Base-by-base conservation (phyloP, 2,888 invertebrate genomes). In the Cinara cedri region DNA sequence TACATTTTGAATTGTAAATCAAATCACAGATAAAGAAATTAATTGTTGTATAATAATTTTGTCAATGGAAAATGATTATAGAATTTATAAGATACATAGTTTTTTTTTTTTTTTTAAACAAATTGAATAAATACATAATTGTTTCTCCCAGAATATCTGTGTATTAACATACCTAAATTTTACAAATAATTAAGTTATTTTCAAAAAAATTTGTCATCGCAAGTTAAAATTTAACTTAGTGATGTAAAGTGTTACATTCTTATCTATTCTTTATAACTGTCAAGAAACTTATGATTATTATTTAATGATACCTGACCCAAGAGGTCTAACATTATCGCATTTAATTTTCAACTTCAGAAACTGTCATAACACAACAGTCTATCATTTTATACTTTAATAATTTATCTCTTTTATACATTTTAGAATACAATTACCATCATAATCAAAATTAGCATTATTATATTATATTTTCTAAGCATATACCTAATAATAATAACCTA, bases 281-380 rank as follows among this genome's bases (percentile, higher is more conserved):
- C 72, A 60, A 72, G 57, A 72, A 21, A 1, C 46, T 44, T 49
- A 1, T 60, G 60, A 72, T 72, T 72, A 72, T 3, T 60, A 72
- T 72, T 46, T 72, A 72, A 72, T 60, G n/a, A 60, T 60, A 60
- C 46, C 42, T 46, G 60, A 72, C 72, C 72, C 46, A 6, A 24
- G 13, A 72, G 72, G 57, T 72, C 57, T n/a, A 60, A 46, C 46
- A 60, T 60, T 72, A 72, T 72, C 72, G 1, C 60, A 60, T 26
- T 46, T 60, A 46, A 72, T 46, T 60, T 72, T 60, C 13, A 34
- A 60, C 60, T 44, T 60, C n/a, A 26, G 46, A 72, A 60, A 72
- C 46, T 60, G 72, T 72, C 72, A 60, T 72, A 60, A 60, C 16
- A 57, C 72, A 60, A 60, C 26, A 19, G 44, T 57, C 44, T 46